Evolutionary conservation across 2,113 vertebrate species (phyloP), one percentile per base, ranked within the genome.

Genomic region (Helogale parvula): DNA sequence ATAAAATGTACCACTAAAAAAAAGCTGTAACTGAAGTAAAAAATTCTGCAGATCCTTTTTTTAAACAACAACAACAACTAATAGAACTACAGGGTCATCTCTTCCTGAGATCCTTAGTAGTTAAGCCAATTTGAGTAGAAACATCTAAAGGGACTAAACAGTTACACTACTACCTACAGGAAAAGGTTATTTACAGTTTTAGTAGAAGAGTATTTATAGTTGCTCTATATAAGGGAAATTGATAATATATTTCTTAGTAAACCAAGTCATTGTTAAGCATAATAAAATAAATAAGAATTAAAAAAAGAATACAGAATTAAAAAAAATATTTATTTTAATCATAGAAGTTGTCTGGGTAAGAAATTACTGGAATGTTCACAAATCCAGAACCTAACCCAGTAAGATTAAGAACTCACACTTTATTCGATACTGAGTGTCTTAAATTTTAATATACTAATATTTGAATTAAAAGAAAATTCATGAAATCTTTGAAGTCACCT

Each of bases 271-370:
- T 84, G 19, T 66, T 68, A 96, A 87, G 12, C 13, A 92, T 45
- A 86, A 97, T 68, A 92, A 97, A 97, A 76, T 38, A 23, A 93
- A 76, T 10, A 85, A 45, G 25, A 90, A 93, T 86, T 33, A 9
- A 60, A 60, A 60, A 60, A 60, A 60, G 57, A 77, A 50, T 38
- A n/a, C 1, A 63, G 8, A 91, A 91, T 96, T 35, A 91, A 86
- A 89, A 57, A 69, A 38, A 5, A 21, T 87, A 68, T 69, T 31
- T 31, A 12, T 87, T 86, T 94, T 77, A 95, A 47, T 5, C 7
- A 79, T 82, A 77, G 27, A 79, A 21, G 3, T 33, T 89, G 4
- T 65, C 41, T 86, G 35, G 15, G 14, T 71, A 86, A 47, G 52
- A 96, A 90, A 83, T 88, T 90, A 66, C 21, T 74, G 12, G 38